Evolutionary conservation across 2,888 invertebrate genomes (phyloP).

Genomic region (Erannis defoliaria): DNA sequence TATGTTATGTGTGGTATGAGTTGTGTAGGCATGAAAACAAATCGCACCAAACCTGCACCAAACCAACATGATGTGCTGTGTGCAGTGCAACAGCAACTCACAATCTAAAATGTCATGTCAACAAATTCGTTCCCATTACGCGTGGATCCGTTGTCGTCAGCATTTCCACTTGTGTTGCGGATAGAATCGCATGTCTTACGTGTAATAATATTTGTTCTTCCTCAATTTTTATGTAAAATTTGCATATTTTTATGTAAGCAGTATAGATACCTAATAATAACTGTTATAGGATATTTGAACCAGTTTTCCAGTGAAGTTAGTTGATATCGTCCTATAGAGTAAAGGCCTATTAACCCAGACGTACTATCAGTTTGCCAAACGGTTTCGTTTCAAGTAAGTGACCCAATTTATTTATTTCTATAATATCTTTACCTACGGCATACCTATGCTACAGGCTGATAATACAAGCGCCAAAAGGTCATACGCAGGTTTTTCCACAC

Average conservation of each 20-base stretch:
- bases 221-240: neutral
- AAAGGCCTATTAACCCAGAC: neutral
- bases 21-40: no score
- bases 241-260: neutral
- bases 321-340: neutral
- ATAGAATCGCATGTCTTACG: conserved; percentile 2
- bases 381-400: conserved; percentile 2
- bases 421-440: no score
- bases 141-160: neutral
- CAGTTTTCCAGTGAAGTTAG: neutral
- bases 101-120: conserved; percentile 17
- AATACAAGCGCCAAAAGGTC: no score
- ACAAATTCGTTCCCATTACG: neutral
- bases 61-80: no score
- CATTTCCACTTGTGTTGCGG: neutral
- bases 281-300: no score
- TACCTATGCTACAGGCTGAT: no score
- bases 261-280: no score
- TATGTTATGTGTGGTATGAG: no score
- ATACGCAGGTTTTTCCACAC: no score
- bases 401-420: no score
- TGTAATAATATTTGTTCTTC: no score
- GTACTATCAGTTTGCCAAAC: neutral
- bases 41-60: no score
- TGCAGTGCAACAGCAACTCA: conserved; percentile 4